Conservation (phyloP, 2,113 vertebrate species). For the Taxidea taxus region DNA sequence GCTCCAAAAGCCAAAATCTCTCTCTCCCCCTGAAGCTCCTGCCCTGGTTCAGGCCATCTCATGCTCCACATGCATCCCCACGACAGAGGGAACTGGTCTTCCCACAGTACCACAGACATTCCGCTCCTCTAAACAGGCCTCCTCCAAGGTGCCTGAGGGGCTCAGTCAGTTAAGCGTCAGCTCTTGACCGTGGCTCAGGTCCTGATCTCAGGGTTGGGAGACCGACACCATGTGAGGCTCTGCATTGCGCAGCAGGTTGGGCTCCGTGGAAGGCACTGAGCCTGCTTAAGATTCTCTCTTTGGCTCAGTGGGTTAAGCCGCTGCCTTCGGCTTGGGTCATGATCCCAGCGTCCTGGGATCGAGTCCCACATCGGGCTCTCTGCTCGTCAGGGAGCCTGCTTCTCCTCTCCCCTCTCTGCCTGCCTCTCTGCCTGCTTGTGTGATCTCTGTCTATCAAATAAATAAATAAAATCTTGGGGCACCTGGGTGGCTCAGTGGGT, state of each 20-base stretch:
- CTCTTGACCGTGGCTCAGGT: not conserved
- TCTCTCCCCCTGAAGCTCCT: not conserved
- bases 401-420: too few species aligned
- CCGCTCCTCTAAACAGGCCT: not conserved
- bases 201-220: not conserved
- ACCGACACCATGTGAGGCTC: not conserved
- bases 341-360: too few species aligned
- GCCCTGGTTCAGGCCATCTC: not conserved
- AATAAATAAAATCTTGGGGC: too few species aligned
- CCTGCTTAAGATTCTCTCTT: not conserved
- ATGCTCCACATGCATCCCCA: not conserved
- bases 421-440: too few species aligned
- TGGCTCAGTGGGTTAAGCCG: too few species aligned
- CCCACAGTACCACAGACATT: too few species aligned
- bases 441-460: too few species aligned
- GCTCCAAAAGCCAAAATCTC: not conserved
- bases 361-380: too few species aligned
- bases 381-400: too few species aligned
- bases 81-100: not conserved
- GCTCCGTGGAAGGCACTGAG: not conserved
- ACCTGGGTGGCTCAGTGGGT: too few species aligned
- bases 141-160: not conserved
- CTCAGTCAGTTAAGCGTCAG: not conserved
- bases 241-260: not conserved
- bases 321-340: too few species aligned